Evolutionary conservation across 2,888 invertebrate species (phyloP), one percentile per base, ranked within the genome.

Genomic region (Mesorhabditis spiculigera): DNA sequence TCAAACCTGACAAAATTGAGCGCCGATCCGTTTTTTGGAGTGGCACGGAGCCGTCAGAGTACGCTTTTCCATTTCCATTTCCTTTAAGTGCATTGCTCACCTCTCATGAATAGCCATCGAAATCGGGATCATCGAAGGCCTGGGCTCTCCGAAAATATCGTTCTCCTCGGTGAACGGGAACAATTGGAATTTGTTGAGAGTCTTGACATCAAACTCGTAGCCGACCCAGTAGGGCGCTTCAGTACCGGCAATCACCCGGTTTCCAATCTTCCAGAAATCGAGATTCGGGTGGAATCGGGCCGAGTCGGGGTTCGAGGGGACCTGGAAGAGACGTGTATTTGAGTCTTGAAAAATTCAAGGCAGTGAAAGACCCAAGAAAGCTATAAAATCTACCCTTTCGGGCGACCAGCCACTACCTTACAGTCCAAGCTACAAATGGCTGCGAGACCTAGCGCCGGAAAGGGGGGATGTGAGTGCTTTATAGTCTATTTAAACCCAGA

Each of bases 221-320:
- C 85, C 85, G 68, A 85, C 82, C 85, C 85, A 85, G 61, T 81
- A 81, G 16, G 85, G 85, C 10, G 85, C 84, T 66, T 86, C 85
- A 5, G 86, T 85, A 43, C 83, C 85, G 28, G 81, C 85, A 61
- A 81, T 74, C 45, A 81, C 78, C 69, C 73, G 75, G 63, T 77
- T 79, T 64, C 81, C 81, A 61, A 85, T 81, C 63, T 81, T 78
- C 86, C 86, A 86, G 75, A 86, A 86, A 71, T 86, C 84, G 65
- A 86, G 78, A 69, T 86, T 86, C 13, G 86, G 86, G 68, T 85
- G 84, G 77, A 83, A 83, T 28, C 81, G 76, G 5, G 81, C 83
- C 5, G 79, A 75, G 63, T 79, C 80, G 65, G 75, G 74, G 62
- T 79, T 78, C 5, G 75, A 66, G 28, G 79, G 81, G 1, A 81